phyloP scores from a whole-genome alignment of 2,888 invertebrate genomes.

The Chrysomela aeneicollis region DNA sequence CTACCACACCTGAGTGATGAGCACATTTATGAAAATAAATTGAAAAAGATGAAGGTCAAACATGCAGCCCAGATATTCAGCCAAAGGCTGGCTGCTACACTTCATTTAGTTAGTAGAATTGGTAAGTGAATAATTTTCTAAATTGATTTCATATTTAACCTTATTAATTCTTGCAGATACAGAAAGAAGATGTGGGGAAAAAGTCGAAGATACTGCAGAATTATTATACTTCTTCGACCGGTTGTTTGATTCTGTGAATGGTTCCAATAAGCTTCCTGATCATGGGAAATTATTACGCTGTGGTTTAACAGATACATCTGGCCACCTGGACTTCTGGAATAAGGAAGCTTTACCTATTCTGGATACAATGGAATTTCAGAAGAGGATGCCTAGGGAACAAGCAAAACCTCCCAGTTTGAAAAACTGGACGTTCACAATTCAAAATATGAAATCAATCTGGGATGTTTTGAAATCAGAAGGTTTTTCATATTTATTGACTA shows the following conservation, averaged over 20 bases:
- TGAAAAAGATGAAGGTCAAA: conserved; percentile 26
- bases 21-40: conserved; percentile 26
- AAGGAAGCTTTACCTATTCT: conserved; percentile 20
- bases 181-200: conserved; percentile 5
- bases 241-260: conserved; percentile 29
- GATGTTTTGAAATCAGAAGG: conserved; percentile 5
- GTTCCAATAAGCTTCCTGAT: background rate
- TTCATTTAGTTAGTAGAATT: conserved; percentile 20
- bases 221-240: conserved; percentile 24
- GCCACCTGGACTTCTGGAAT: conserved; percentile 22
- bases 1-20: conserved; percentile 25
- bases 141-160: background rate
- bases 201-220: conserved; percentile 17
- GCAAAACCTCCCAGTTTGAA: conserved; percentile 19
- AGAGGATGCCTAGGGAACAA: conserved; percentile 1
- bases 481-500: conserved; percentile 11
- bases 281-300: conserved; percentile 14
- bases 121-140: conserved; percentile 23
- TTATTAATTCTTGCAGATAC: too few relatives aligned
- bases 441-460: conserved; percentile 18
- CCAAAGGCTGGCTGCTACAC: conserved; percentile 26
- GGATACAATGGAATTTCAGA: conserved; percentile 16
- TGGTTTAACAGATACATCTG: conserved; percentile 18
- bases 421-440: conserved; percentile 18
- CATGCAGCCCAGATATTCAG: conserved; percentile 29